phyloP scores from a whole-genome alignment of 37 sponge, comb jelly and placozoan species.

The Diacarnus erythraeanus region DNA sequence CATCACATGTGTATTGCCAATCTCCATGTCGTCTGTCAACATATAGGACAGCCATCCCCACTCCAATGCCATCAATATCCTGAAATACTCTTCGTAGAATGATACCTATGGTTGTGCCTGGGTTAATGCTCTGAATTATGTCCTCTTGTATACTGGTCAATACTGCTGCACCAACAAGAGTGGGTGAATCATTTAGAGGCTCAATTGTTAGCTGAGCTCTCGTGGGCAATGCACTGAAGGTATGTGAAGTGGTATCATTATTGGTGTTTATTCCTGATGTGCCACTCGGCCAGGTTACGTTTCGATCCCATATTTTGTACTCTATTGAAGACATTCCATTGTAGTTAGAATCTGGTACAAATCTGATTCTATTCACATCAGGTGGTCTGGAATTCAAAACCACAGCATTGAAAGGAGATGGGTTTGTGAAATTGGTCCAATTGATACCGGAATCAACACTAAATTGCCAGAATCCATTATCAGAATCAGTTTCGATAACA shows the following conservation, averaged over 20 bases:
- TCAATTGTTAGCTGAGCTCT: constrained; percentile 70
- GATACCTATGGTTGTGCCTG: constrained; percentile 30
- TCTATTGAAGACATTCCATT: constrained; percentile 62
- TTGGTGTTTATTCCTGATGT: constrained; percentile 46
- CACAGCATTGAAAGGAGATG: constrained; percentile 32
- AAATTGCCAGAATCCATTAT: constrained; percentile 82
- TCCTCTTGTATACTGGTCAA: constrained; percentile 67
- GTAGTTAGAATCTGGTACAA: constrained; percentile 69
- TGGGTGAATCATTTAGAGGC: constrained; percentile 86
- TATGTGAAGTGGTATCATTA: constrained; percentile 59
- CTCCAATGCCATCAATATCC: constrained; percentile 59
- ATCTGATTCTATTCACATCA: constrained; percentile 65
- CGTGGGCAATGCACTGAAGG: constrained; percentile 67
- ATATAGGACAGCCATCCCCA: constrained; percentile 65
- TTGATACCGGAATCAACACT: constrained; percentile 54
- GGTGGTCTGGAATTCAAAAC: constrained; percentile 52
- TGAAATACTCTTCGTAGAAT: constrained; percentile 27
- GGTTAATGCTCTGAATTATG: constrained; percentile 7
- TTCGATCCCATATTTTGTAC: constrained; percentile 87
- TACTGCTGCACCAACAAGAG: constrained; percentile 8
- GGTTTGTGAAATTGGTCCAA: constrained; percentile 65
- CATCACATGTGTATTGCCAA: constrained; percentile 86
- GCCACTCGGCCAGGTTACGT: constrained; percentile 60
- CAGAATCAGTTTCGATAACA: constrained; percentile 45
- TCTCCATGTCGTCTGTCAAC: constrained; percentile 71